These are phyloP conservation scores for Calliopum simillimum DNA, from an alignment of 2,888 invertebrate species.

Conservation along the genomic window DNA sequence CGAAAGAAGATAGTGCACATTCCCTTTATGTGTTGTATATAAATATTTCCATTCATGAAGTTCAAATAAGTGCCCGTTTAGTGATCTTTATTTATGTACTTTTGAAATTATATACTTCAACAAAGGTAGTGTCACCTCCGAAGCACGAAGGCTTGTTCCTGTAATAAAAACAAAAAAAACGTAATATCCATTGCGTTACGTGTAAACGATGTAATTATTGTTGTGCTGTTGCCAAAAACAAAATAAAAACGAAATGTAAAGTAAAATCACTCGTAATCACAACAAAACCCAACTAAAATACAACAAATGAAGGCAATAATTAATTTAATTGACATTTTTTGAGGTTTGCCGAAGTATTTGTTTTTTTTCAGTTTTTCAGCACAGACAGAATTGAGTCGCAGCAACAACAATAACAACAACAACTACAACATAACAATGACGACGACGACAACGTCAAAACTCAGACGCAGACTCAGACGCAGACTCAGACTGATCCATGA, in stretches of 20 bases:
- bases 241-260: neutral
- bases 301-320: conserved; percentile 53
- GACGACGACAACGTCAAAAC: conserved; percentile 27
- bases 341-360: conserved; percentile 46
- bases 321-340: conserved; percentile 66
- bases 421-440: neutral
- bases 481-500: conserved; percentile 1
- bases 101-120: too few relatives aligned
- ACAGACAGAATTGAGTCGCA: conserved; percentile 10
- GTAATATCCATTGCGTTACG: neutral
- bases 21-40: too few relatives aligned
- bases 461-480: conserved; percentile 14
- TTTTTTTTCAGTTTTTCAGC: conserved; percentile 16
- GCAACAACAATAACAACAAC: neutral
- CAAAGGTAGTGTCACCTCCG: too few relatives aligned
- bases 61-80: too few relatives aligned
- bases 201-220: conserved; percentile 3
- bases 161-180: neutral
- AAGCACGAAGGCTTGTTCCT: neutral
- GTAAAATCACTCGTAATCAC: conserved; percentile 19
- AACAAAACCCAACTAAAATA: conserved; percentile 38
- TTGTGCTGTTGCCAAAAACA: conserved; percentile 8
- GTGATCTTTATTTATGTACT: too few relatives aligned
- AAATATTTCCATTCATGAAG: too few relatives aligned
- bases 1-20: too few relatives aligned